Percentiles rank a stretch among this genome's conserved stretches.
These are phyloP conservation scores for Mirounga angustirostris DNA, from an alignment of 2,113 vertebrate species.

Conservation along the genomic window DNA sequence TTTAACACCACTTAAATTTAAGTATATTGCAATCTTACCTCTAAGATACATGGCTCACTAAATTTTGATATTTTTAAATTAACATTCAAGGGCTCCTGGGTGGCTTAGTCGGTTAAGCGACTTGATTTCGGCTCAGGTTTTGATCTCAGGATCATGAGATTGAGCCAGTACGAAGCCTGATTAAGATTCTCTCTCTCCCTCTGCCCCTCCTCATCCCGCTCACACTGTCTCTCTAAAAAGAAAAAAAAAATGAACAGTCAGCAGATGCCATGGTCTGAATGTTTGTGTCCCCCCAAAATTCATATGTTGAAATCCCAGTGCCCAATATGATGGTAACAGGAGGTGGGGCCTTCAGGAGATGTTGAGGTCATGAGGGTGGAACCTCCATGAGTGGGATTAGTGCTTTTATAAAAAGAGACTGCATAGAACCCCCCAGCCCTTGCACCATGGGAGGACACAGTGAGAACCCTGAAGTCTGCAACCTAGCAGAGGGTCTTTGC, in stretches of 20 bases:
- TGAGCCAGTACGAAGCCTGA: too few relatives aligned
- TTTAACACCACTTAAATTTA: conserved; percentile 69
- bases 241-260: conserved; percentile 34
- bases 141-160: too few relatives aligned
- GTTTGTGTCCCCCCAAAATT: neutral
- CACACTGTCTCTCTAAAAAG: too few relatives aligned
- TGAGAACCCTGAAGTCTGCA: neutral
- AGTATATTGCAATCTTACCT: conserved; percentile 61
- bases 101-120: too few relatives aligned
- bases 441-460: too few relatives aligned
- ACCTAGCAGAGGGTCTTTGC: neutral
- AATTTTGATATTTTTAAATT: conserved; percentile 48
- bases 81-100: too few relatives aligned
- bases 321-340: neutral
- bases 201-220: too few relatives aligned
- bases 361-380: neutral
- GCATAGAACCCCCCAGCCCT: too few relatives aligned
- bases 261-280: neutral
- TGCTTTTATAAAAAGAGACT: neutral
- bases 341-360: neutral
- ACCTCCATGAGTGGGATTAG: neutral
- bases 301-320: neutral
- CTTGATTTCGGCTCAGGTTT: too few relatives aligned
- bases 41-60: conserved; percentile 35
- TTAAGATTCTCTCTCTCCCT: too few relatives aligned